Evolutionary conservation across 2,113 vertebrate species (phyloP).

Genomic region (Tamias sibiricus): DNA sequence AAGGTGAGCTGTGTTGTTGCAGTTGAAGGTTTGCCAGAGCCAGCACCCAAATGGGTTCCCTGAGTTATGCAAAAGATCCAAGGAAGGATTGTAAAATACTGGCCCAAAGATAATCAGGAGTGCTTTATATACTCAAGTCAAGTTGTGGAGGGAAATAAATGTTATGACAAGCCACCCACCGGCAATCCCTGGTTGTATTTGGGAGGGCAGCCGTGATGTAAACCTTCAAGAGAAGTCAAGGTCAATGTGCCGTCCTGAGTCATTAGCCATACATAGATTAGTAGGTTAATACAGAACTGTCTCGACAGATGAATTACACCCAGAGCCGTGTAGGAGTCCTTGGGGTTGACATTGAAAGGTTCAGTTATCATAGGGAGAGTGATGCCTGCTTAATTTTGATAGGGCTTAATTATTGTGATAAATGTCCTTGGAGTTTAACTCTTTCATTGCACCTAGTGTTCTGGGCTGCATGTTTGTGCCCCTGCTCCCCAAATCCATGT

Average conservation of each 20-base stretch:
- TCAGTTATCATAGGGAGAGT: slow-evolving; percentile 54
- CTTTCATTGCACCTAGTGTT: neutral
- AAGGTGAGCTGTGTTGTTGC: neutral
- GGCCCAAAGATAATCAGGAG: neutral
- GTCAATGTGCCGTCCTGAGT: slow-evolving; percentile 32
- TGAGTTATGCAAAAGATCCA: neutral
- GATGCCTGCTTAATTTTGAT: slow-evolving; percentile 49
- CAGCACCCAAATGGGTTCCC: neutral
- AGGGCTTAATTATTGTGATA: slow-evolving; percentile 42
- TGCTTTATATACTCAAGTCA: neutral
- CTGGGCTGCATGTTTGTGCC: neutral
- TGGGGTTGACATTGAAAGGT: slow-evolving; percentile 58
- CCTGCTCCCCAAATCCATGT: neutral
- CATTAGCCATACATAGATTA: slow-evolving; percentile 52
- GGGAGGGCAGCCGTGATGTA: neutral
- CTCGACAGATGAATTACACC: slow-evolving; percentile 43
- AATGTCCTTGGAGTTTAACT: slow-evolving; percentile 39
- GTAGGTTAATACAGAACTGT: slow-evolving; percentile 53
- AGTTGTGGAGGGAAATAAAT: neutral
- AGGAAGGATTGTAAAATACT: neutral
- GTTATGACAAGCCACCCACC: neutral
- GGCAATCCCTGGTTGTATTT: neutral
- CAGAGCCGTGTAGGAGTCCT: slow-evolving; percentile 45
- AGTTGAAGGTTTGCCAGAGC: neutral
- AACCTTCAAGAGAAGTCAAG: slow-evolving; percentile 33